Conservation (phyloP, 2,113 vertebrate species). For the Brachyhypopomus occidentalis region DNA sequence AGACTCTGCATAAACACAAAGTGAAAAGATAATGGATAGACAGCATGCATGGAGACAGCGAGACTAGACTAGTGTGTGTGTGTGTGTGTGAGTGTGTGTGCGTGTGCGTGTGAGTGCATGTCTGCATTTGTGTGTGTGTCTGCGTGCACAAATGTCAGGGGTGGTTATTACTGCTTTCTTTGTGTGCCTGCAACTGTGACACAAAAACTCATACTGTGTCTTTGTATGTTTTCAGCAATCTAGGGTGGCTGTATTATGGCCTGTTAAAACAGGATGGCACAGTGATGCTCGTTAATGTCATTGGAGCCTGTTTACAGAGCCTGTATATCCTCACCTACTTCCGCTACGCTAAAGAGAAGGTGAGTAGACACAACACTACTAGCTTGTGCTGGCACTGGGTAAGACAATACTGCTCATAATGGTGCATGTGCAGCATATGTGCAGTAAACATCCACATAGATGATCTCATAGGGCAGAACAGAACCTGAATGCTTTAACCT, state of each 20-base stretch:
- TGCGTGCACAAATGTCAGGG: neutral
- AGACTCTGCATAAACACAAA: no score
- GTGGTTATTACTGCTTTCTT: neutral
- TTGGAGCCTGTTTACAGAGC: conserved; percentile 83
- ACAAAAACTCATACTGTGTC: neutral
- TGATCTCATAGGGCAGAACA: no score
- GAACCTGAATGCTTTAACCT: no score
- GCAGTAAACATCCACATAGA: no score
- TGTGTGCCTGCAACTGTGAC: neutral
- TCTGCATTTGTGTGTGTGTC: neutral
- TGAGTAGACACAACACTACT: conserved; percentile 52
- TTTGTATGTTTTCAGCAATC: conserved; percentile 76
- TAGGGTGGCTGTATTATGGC: conserved; percentile 92
- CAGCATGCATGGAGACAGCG: no score
- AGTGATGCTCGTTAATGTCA: conserved; percentile 78
- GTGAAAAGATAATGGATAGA: no score
- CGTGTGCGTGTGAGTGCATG: rapidly evolving
- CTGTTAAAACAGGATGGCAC: conserved; percentile 82
- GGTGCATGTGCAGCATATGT: no score
- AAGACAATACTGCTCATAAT: no score
- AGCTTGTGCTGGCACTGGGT: neutral
- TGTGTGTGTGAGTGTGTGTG: neutral
- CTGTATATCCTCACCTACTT: conserved; percentile 83
- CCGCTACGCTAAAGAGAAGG: conserved; percentile 82
- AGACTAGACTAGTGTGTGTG: no score